Evolutionary conservation across 2,888 invertebrate species (phyloP), one percentile per base, ranked within the genome.

Genomic region (Macrophya alboannulata): DNA sequence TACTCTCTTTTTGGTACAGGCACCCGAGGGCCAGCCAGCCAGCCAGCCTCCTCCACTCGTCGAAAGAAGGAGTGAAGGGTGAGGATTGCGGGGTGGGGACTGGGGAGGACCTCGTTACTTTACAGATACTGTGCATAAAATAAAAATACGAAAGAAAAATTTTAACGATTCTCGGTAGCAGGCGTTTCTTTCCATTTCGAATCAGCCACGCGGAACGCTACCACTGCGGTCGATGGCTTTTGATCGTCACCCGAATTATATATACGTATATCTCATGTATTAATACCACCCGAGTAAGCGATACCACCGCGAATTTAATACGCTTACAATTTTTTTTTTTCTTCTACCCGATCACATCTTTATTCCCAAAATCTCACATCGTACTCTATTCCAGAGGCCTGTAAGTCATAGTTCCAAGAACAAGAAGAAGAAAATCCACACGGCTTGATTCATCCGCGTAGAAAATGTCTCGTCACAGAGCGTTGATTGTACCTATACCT

Each of bases 61-160:
- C 40, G 81, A 71, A 83, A 83, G 83, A 71, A 71, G 37, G 51
- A 83, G 83, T 71, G 83, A 83, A 83, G 83, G 51, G 83, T 21
- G 83, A 65, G 71, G 48, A 21, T 65, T n/a, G n/a, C 9, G 40
- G 43, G 83, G 68, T n/a, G 65, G 83, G 48, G 68, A 31, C 6
- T 37, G 68, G 83, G 83, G 83, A 68, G 51, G 83, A 83, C 83
- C 83, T 83, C 83, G 83, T 83, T 83, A 83, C 83, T 83, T 83
- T 83, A 83, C 65, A 83, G 83, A 83, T 71, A 83, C 83, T 83
- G 83, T 83, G 65, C 83, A 71, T 65, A 71, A 83, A 83, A 83
- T 83, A 71, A 83, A 83, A 83, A 83, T 83, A 71, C 71, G 68
- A 83, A 71, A 51, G 83, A 71, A 68, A 79, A 68, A 83, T 83